Base-by-base conservation (phyloP, 2,113 vertebrate species). In the Ancistrus triradiatus region DNA sequence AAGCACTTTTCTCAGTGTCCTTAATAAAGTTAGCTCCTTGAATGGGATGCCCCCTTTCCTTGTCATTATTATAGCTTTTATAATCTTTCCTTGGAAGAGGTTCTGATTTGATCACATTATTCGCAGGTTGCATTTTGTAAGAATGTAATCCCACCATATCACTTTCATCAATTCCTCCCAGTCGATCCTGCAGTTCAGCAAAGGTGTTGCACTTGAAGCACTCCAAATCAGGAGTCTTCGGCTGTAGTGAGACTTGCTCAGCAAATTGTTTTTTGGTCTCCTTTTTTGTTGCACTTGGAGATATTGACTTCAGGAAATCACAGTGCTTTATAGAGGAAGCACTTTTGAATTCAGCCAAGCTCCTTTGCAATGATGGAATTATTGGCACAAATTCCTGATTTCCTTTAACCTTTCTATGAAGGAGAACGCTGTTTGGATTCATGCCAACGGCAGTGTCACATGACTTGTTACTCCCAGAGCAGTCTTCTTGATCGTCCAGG, bases 141-240 rank as follows among this genome's bases (percentile, higher is more conserved):
- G 86, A 87, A 68, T 89, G 88, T 28, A 52, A 77, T 18, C 65
- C 77, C 0, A 79, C 86, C 74, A 89, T 86, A 47, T 93, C 92
- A 6, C 87, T 91, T 63, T 91, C 91, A 0, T 93, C 89, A 10
- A 94, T 93, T 76, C 94, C 95, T 52, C 92, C 96, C 64, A 99
- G 74, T 46, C 96, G 83, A 76, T 98, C 93, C 65, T 99, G 96
- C 52, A 99, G 90, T 77, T 99, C 95, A 0, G 96, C 95, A 75
- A 99, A 99, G 1, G 96, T 99, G 76, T 95, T 96, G 74, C 96
- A 99, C 80, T 98, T 97, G 37, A 99, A 78, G 75, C 93, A 95
- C 76, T 98, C 93, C 80, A 90, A 88, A 56, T 91, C 93, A 0
- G 89, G 80, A 0, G 83, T 68, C 70, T 79, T 74, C 9, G 3